Evolutionary conservation across 35 echinoderm and acorn worm genomes (phyloP), one percentile per base, ranked within the genome.

Genomic region (Amphiura filiformis): DNA sequence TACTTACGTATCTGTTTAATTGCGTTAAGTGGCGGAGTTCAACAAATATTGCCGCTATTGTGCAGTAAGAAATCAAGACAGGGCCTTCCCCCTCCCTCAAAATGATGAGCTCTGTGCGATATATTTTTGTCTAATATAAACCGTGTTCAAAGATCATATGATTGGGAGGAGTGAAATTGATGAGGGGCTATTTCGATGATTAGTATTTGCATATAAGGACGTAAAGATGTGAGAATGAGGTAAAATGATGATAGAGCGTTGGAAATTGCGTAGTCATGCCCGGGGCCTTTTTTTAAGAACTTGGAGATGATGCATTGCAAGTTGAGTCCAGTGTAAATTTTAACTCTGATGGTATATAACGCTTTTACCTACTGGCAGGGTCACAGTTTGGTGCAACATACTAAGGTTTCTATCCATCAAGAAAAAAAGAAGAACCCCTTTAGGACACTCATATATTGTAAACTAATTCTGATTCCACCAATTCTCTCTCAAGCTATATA

Each of bases 1-100:
- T 81, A 31, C 40, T 56, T 38, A 34, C 88, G 65, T 91, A 91
- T 91, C 89, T 77, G 85, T 85, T 91, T 91, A 91, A 91, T 91
- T 91, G 89, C 76, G 89, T 91, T 85, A 91, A 91, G 89, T 91
- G 82, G 82, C 82, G 82, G 36, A 41, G 38, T 70, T 77, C 79
- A 80, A 80, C 65, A 84, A 83, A 81, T 65, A 91, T 77, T 40
- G 23, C 61, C 26, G 39, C 38, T 80, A 32, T 80, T 36, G 34
- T 15, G 17, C 26, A 1, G 78, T 36, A 13, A 4, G 81, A 39
- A 83, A 83, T 23, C 14, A 2, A 49, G 39, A 38, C 30, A 26
- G 76, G 39, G 26, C 30, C 81, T 80, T 77, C 35, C 44, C 41
- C 42, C 28, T 57, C 36, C 65, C 39, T n/a, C 39, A 13, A 35